Base-by-base conservation (phyloP, 2,888 invertebrate species). In the Marronus borbonicus region DNA sequence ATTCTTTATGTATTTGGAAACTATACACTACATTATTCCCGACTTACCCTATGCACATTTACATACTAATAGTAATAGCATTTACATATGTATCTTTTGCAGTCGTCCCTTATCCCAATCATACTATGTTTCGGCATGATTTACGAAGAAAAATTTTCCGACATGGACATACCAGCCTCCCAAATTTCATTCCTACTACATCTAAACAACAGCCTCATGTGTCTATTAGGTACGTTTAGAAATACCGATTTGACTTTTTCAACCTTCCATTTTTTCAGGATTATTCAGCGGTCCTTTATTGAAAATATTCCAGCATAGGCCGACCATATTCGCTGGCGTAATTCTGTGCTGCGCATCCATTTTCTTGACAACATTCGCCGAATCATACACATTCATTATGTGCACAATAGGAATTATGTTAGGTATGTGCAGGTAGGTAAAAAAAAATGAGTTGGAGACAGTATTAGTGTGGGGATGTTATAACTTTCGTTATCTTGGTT, bases 71-170 rank as follows among this genome's bases (percentile, higher is more conserved):
- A 24, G 24, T 24, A 24, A 24, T 24, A 24, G 2, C 24, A 24
- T 24, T 1, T 24, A 24, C 24, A 24, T 24, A 44, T 44, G 12
- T 69, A 52, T 79, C 74, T 74, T 79, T 87, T 87, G 68, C 81
- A 89, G 89, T 82, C 88, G 28, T 85, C 87, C 49, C 80, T 89
- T 39, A 82, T 88, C 31, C 88, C 89, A 2, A 80, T 89, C 50
- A 86, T 87, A 78, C 88, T 89, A 85, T 88, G 87, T 81, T 89
- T 89, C 80, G 89, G 89, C 7, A 85, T 89, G 55, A 88, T 89
- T 70, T 89, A 87, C 82, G 83, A 86, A 79, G 84, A 86, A 24
- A 87, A 88, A 65, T 89, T 89, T 76, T 60, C 82, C 39, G 82
- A 79, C 14, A 84, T 88, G 83, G 86, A 85, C 24, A 86, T 89